Base-by-base conservation (phyloP, 2,888 invertebrate genomes). In the Andrena trimmerana region DNA sequence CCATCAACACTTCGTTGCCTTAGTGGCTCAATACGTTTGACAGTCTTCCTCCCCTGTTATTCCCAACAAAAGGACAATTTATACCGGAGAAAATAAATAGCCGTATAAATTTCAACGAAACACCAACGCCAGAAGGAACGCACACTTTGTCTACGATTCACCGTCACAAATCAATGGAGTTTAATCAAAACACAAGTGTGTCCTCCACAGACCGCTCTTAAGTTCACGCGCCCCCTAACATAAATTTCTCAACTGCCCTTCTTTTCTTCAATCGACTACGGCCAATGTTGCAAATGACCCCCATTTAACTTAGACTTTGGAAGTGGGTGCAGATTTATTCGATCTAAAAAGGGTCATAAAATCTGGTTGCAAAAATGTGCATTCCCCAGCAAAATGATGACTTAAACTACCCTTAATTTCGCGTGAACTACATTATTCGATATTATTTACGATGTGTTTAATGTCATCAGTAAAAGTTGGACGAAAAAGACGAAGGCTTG, bases 121-220 rank as follows among this genome's bases (percentile, higher is more conserved):
- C 13, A 59, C 54, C n/a, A 42, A 31, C 27, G 20, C 20, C n/a
- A 13, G 48, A 60, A 31, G 69, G 42, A 59, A 48, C 31, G 33
- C 54, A 4, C 36, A 20, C 65, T 67, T 74, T 82, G 68, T 76
- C 59, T 59, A 62, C 33, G 42, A 76, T 71, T 27, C 70, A 36
- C 72, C 60, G 27, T 29, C 50, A 60, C 71, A 83, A 83, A 78
- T 84, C 84, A 83, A 60, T 68, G 68, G 33, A 42, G 57, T 82
- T 84, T 78, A 83, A 84, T 84, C 84, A 83, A 75, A 78, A 74
- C 57, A 74, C 48, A 62, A 75, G 71, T 27, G 66, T 57, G 54
- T 57, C 42, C 59, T 48, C 24, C 54, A 36, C 52, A 59, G 59
- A 68, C 50, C 52, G 33, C 52, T 27, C 8, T 65, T 42, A n/a